A percentile compares a stretch with the other conserved stretches of the same genome.
These are phyloP conservation scores for Protodeltote pygarga DNA, from an alignment of 2,888 invertebrate genomes.

Conservation along the genomic window DNA sequence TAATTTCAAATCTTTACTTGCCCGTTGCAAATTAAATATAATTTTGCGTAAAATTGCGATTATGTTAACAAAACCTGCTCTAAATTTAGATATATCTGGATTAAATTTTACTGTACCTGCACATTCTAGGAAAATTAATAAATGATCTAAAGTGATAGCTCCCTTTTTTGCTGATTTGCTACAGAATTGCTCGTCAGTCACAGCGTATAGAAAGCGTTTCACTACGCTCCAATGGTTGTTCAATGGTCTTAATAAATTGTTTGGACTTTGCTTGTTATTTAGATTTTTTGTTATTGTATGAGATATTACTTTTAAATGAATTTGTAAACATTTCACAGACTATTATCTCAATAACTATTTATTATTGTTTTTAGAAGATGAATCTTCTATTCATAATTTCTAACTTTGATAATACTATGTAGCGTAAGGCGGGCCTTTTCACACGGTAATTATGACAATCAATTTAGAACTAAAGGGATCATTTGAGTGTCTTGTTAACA, in stretches of 20 bases:
- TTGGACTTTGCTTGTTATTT: conserved; percentile 42
- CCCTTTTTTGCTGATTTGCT: conserved; percentile 41
- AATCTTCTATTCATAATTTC: no score
- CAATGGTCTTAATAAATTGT: conserved; percentile 60
- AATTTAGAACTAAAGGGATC: no score
- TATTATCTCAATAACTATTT: conserved; percentile 2
- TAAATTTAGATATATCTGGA: no score
- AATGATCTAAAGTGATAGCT: conserved; percentile 10
- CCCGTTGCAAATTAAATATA: not conserved
- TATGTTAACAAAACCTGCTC: not conserved
- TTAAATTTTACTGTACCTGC: not conserved
- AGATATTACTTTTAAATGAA: conserved; percentile 1
- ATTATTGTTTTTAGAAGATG: not conserved
- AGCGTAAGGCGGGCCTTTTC: no score
- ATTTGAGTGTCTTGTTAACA: no score
- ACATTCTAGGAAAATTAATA: not conserved
- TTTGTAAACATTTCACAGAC: not conserved
- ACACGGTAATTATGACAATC: no score
- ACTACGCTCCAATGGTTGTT: conserved; percentile 60
- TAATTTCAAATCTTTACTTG: conserved; percentile 8
- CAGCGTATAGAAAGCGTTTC: conserved; percentile 69
- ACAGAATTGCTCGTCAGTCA: conserved; percentile 42
- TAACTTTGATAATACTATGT: no score
- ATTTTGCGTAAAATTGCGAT: conserved; percentile 1
- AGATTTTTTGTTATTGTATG: conserved; percentile 8